Percentiles rank a stretch among this genome's conserved stretches.
phyloP scores from a whole-genome alignment of 2,113 vertebrate species.

The Clarias batrachus region DNA sequence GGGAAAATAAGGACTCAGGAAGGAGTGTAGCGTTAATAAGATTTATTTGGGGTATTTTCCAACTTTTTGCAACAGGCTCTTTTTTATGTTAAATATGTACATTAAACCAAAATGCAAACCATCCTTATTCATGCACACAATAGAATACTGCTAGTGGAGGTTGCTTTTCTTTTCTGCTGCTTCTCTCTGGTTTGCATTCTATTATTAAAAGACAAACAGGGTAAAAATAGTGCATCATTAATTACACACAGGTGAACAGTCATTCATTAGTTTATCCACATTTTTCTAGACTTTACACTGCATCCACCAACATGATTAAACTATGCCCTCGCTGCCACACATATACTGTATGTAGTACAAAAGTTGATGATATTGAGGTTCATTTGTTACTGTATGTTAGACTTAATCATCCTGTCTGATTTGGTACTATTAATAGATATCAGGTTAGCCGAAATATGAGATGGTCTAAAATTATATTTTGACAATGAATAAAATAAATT shows the following conservation, averaged over 20 bases:
- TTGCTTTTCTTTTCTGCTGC: neutral
- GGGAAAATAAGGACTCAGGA: neutral
- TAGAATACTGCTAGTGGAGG: neutral
- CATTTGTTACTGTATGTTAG: neutral
- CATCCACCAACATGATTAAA: neutral
- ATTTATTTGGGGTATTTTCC: neutral
- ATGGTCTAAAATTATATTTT: neutral
- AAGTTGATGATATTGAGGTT: neutral
- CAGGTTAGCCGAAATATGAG: neutral
- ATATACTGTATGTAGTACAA: neutral
- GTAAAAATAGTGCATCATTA: conserved; percentile 22
- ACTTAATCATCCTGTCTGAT: neutral
- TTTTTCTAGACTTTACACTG: neutral
- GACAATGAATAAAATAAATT: neutral
- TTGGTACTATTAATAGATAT: neutral
- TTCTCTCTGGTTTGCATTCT: neutral
- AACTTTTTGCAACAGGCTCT: neutral
- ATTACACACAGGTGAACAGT: neutral
- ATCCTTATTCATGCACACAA: neutral
- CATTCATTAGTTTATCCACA: neutral
- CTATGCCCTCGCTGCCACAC: neutral
- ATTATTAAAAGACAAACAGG: neutral
- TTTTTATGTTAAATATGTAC: neutral
- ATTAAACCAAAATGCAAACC: neutral
- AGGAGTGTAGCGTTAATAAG: neutral